These are phyloP conservation scores for Plotosus lineatus DNA, from an alignment of 2,113 vertebrate genomes.

Conservation along the genomic window DNA sequence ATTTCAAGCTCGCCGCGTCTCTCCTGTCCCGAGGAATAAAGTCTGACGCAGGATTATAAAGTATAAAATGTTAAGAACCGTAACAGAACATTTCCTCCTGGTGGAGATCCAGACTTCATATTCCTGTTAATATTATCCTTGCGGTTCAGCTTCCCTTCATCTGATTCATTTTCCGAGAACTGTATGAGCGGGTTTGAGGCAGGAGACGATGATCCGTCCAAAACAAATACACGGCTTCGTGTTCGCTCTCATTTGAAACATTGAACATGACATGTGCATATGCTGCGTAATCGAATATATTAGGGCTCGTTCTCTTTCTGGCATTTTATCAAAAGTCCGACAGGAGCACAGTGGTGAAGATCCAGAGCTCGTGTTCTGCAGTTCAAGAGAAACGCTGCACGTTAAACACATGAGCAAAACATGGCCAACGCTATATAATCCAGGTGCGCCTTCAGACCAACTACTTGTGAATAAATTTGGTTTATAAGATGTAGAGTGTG, in stretches of 20 bases:
- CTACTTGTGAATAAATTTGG: no score
- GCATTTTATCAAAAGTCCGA: background rate
- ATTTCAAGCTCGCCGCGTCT: conserved; percentile 27
- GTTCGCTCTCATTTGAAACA: background rate
- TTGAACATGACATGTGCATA: conserved; percentile 18
- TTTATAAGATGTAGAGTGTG: no score
- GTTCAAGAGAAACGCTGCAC: background rate
- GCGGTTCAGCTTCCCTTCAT: no score
- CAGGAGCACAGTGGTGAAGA: background rate
- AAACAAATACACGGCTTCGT: background rate
- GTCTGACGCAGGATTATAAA: background rate
- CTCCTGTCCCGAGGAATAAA: background rate
- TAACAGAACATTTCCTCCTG: background rate
- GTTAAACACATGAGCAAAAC: no score
- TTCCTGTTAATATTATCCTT: background rate
- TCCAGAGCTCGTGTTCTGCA: background rate
- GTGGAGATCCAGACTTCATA: background rate
- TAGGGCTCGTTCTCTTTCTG: background rate
- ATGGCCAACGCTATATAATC: no score
- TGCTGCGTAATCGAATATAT: conserved; percentile 4
- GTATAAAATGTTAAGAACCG: background rate
- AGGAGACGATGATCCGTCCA: background rate
- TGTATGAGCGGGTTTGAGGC: background rate
- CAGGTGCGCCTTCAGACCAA: no score
- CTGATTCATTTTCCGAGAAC: background rate